Percentiles rank a stretch among this genome's conserved stretches.
Evolutionary conservation across 92 coral and sea anemone species (phyloP).

Genomic region (Scolanthus callimorphus): DNA sequence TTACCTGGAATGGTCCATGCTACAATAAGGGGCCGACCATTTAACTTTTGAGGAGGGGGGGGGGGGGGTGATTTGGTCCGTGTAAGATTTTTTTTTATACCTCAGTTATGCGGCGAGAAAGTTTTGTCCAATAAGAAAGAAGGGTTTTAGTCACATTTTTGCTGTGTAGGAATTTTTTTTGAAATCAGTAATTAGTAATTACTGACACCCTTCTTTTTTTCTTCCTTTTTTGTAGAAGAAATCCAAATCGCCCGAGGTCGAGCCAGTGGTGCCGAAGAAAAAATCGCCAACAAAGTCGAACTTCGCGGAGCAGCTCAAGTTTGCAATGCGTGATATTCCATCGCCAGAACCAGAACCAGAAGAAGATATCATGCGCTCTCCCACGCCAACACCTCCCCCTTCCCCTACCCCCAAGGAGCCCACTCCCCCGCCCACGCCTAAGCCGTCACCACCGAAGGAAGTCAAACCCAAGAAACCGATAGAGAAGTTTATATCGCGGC

Average conservation of each 20-base stretch:
- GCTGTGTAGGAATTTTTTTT: too few relatives aligned
- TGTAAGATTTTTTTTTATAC: too few relatives aligned
- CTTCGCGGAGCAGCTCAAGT: constrained; percentile 63
- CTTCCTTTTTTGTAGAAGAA: constrained; percentile 25
- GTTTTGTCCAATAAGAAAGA: too few relatives aligned
- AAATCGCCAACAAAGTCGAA: constrained; percentile 35
- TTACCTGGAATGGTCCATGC: too few relatives aligned
- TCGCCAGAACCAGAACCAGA: constrained; percentile 56
- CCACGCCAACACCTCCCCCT: constrained; percentile 82
- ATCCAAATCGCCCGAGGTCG: constrained; percentile 59
- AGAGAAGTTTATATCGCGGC: constrained; percentile 75
- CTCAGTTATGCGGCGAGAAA: too few relatives aligned
- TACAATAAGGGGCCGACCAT: too few relatives aligned
- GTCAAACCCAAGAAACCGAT: constrained; percentile 62
- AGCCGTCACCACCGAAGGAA: constrained; percentile 59
- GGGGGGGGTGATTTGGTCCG: too few relatives aligned
- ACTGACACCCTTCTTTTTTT: too few relatives aligned
- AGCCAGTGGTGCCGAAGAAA: constrained; percentile 23
- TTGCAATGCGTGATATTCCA: constrained; percentile 68
- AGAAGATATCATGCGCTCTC: constrained; percentile 57
- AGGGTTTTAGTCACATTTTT: too few relatives aligned
- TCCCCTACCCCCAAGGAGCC: constrained; percentile 61
- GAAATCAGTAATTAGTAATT: too few relatives aligned
- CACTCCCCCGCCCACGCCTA: constrained; percentile 43
- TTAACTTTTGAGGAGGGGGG: too few relatives aligned